Evolutionary conservation across 2,888 invertebrate genomes (phyloP).

Genomic region (Machimus rusticus): DNA sequence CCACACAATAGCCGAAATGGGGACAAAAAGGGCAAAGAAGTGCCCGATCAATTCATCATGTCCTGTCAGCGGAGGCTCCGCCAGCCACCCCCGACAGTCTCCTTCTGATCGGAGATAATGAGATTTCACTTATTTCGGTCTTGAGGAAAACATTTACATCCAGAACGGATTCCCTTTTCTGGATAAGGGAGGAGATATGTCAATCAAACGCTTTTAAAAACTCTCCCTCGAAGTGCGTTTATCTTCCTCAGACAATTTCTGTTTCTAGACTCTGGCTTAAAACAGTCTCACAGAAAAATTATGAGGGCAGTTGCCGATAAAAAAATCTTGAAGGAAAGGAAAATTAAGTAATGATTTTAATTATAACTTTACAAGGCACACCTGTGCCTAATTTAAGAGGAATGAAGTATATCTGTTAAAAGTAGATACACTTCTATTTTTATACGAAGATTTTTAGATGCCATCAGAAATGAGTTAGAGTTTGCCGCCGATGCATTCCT

Average conservation of each 20-base stretch:
- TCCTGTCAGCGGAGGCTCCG: constrained; percentile 26
- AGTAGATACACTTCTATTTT: neutral
- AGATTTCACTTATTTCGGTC: constrained; percentile 31
- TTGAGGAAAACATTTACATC: constrained; percentile 38
- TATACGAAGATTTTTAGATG: neutral
- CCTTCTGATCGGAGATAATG: constrained; percentile 29
- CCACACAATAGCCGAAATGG: neutral
- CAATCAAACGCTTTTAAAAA: constrained; percentile 15
- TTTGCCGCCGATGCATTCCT: neutral
- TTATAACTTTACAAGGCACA: neutral
- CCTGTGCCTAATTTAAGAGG: neutral
- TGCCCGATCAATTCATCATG: constrained; percentile 44
- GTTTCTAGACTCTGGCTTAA: neutral
- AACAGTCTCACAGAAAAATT: neutral
- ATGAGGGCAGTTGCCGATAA: neutral
- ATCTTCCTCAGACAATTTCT: neutral
- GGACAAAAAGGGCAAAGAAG: neutral
- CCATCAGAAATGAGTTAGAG: neutral
- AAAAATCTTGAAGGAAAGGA: neutral
- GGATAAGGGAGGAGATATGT: constrained; percentile 40
- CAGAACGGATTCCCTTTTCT: neutral
- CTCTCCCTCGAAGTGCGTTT: neutral
- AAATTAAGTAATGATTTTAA: neutral
- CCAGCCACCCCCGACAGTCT: neutral
- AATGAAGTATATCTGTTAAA: neutral